Conservation (phyloP, 2,888 invertebrate genomes). For the Melanophora roralis region DNA sequence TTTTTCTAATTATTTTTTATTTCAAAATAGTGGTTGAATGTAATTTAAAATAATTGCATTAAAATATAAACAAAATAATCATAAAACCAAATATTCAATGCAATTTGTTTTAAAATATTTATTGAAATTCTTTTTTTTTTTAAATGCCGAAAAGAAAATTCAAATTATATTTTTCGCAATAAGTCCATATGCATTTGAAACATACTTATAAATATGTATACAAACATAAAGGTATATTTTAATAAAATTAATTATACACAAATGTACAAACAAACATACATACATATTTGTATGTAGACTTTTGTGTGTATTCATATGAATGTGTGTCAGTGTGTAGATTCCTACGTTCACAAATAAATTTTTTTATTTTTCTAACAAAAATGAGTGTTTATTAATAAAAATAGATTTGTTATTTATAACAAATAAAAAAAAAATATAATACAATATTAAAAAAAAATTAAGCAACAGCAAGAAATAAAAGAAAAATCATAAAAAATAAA, state of each 20-base stretch:
- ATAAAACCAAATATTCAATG: too few relatives aligned
- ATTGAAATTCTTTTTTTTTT: not conserved
- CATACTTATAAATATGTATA: not conserved
- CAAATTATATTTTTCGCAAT: slow-evolving; percentile 4
- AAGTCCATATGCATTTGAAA: slow-evolving; percentile 10
- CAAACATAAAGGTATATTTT: not conserved
- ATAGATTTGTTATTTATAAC: slow-evolving; percentile 59
- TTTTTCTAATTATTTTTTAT: too few relatives aligned
- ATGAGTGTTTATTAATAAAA: slow-evolving; percentile 61
- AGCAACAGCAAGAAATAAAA: slow-evolving; percentile 25
- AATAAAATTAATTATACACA: not conserved
- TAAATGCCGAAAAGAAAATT: slow-evolving; percentile 7
- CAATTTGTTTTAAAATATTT: too few relatives aligned
- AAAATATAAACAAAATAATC: too few relatives aligned
- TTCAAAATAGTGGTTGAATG: too few relatives aligned
- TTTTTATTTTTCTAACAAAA: slow-evolving; percentile 13
- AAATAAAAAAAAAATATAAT: slow-evolving; percentile 14
- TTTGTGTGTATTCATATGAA: not conserved
- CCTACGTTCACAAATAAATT: slow-evolving; percentile 6
- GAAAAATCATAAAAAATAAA: slow-evolving; percentile 29
- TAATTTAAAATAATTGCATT: too few relatives aligned
- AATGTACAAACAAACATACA: not conserved
- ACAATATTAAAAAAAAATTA: slow-evolving; percentile 32
- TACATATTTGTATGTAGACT: not conserved
- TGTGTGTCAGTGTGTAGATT: not conserved